Percentiles rank a stretch among this genome's conserved stretches.
These are phyloP conservation scores for Drosophila athabasca DNA, from an alignment of 1,140 invertebrate species.

Conservation along the genomic window DNA sequence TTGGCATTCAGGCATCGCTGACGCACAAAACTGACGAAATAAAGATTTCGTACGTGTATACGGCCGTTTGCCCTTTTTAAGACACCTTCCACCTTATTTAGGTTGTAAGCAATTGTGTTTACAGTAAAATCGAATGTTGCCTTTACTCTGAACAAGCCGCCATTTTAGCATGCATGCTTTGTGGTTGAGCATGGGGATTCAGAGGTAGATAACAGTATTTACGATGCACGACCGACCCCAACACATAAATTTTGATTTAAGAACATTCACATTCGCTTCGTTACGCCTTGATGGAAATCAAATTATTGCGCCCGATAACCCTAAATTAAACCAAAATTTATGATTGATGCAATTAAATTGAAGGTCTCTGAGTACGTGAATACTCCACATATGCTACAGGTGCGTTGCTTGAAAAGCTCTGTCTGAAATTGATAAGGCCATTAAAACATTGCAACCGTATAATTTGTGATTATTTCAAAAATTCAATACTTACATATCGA, in stretches of 20 bases:
- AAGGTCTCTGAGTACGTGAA: conserved; percentile 4
- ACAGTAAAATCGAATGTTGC: conserved; percentile 54
- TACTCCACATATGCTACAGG: not conserved
- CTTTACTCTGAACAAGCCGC: conserved; percentile 28
- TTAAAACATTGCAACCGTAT: too few species aligned
- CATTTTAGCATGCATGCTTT: conserved; percentile 6
- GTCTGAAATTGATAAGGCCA: too few species aligned
- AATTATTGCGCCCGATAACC: conserved; percentile 22
- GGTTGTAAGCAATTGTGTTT: conserved; percentile 42
- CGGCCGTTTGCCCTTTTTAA: conserved; percentile 22
- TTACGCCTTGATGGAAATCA: conserved; percentile 25
- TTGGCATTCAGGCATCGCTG: conserved; percentile 45
- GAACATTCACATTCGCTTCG: conserved; percentile 29
- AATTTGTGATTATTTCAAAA: too few species aligned
- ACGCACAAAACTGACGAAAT: conserved; percentile 56
- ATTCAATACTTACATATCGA: too few species aligned
- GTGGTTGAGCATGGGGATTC: conserved; percentile 5
- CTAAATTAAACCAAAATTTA: conserved; percentile 37
- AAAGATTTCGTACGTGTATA: conserved; percentile 61
- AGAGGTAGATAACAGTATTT: conserved; percentile 53
- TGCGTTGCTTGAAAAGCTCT: too few species aligned
- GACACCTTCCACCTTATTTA: conserved; percentile 34
- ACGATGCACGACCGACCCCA: conserved; percentile 42
- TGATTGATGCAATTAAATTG: conserved; percentile 60
- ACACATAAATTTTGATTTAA: conserved; percentile 62